phyloP scores from a whole-genome alignment of 2,888 invertebrate species.

The Chymomyza procnemis region DNA sequence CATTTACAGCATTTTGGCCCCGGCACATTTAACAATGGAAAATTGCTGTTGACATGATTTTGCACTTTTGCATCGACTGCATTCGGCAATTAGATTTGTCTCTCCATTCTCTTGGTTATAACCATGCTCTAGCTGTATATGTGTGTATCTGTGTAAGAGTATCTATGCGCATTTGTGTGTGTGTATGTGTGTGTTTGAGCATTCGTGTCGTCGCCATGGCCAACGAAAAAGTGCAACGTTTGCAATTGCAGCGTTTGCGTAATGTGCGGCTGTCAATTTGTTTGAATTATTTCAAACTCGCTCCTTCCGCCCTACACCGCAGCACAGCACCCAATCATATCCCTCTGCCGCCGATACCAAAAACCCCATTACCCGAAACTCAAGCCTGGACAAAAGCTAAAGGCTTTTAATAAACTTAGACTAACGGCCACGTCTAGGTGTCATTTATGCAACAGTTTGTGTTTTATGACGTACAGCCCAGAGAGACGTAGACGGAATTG shows the following conservation, averaged over 20 bases:
- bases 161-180: background rate
- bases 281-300: conserved; percentile 64
- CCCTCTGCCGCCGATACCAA: background rate
- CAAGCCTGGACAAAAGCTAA: conserved; percentile 36
- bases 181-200: conserved; percentile 5
- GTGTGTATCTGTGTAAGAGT: background rate
- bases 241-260: conserved; percentile 66
- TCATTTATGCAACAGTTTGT: conserved; percentile 73
- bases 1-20: conserved; percentile 9
- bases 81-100: conserved; percentile 79
- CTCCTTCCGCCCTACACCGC: conserved; percentile 5
- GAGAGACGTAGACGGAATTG: background rate
- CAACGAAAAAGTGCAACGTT: conserved; percentile 57
- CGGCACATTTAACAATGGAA: conserved; percentile 69
- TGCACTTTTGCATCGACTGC: conserved; percentile 79
- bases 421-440: conserved; percentile 53
- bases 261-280: conserved; percentile 71
- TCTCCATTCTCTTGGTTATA: conserved; percentile 27
- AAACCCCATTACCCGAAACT: background rate
- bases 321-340: background rate
- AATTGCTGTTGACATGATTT: conserved; percentile 79
- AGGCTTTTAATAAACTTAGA: conserved; percentile 62
- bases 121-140: background rate
- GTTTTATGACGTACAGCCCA: conserved; percentile 52
- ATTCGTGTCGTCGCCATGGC: conserved; percentile 19